Conservation (phyloP, 2,113 vertebrate species). For the Motacilla alba region DNA sequence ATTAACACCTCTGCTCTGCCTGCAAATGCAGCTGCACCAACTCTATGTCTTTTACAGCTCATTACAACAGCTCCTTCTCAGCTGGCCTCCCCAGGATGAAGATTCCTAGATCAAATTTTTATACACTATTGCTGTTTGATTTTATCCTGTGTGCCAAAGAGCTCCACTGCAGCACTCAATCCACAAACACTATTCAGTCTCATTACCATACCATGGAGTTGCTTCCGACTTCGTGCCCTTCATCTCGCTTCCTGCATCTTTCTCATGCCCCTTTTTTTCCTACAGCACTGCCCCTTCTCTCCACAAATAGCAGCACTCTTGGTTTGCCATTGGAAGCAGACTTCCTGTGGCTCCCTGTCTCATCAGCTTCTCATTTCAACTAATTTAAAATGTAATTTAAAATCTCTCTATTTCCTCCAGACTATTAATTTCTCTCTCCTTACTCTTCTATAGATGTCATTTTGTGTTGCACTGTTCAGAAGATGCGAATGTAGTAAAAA, state of each 20-base stretch:
- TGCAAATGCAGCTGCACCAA: background rate
- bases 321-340: slow-evolving; percentile 57
- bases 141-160: background rate
- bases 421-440: slow-evolving; percentile 63
- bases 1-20: slow-evolving; percentile 20
- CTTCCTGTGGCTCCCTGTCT: slow-evolving; percentile 60
- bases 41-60: slow-evolving; percentile 1
- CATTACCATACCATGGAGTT: slow-evolving; percentile 32
- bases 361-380: slow-evolving; percentile 64
- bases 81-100: background rate
- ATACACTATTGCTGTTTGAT: background rate
- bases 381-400: slow-evolving; percentile 69
- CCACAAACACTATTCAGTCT: background rate
- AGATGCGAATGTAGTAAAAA: slow-evolving; percentile 8
- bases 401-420: slow-evolving; percentile 61
- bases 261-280: slow-evolving; percentile 25
- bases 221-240: slow-evolving; percentile 45
- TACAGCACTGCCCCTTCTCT: slow-evolving; percentile 47
- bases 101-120: background rate
- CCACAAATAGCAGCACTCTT: slow-evolving; percentile 68
- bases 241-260: slow-evolving; percentile 47
- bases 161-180: background rate
- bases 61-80: slow-evolving; percentile 1
- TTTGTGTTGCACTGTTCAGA: slow-evolving; percentile 1
- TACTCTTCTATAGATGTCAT: slow-evolving; percentile 36